Conservation (phyloP, 2,113 vertebrate genomes). For the Heteronetta atricapilla region DNA sequence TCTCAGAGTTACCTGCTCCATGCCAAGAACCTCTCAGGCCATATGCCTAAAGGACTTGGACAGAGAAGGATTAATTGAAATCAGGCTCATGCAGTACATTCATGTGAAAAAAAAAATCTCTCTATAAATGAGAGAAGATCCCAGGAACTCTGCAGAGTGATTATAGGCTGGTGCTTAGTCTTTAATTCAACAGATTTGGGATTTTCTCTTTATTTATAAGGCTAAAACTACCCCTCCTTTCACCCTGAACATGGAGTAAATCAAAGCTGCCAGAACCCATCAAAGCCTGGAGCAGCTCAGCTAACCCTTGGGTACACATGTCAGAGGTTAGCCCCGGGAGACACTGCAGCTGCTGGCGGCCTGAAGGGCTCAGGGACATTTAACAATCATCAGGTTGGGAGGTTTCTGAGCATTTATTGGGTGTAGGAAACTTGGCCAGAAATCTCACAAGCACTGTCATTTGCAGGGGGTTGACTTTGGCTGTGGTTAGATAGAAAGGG, state of each 20-base stretch:
- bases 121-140: constrained; percentile 67
- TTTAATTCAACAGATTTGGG: constrained; percentile 55
- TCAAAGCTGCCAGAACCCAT: constrained; percentile 18
- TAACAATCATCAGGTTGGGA: neutral
- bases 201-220: constrained; percentile 41
- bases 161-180: constrained; percentile 62
- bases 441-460: rapidly evolving
- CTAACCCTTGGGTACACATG: rapidly evolving
- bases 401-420: neutral
- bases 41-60: constrained; percentile 11
- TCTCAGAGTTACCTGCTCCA: neutral
- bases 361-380: neutral
- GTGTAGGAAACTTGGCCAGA: neutral
- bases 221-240: constrained; percentile 24
- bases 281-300: neutral
- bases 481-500: neutral
- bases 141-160: constrained; percentile 33
- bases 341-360: rapidly evolving
- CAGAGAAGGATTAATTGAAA: constrained; percentile 64
- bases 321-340: neutral
- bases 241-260: constrained; percentile 8
- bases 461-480: neutral
- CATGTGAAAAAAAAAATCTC: constrained; percentile 64
- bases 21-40: neutral
- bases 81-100: constrained; percentile 22